These are phyloP conservation scores for Philopotamus ludificatus DNA, from an alignment of 1,140 invertebrate species.

Conservation along the genomic window DNA sequence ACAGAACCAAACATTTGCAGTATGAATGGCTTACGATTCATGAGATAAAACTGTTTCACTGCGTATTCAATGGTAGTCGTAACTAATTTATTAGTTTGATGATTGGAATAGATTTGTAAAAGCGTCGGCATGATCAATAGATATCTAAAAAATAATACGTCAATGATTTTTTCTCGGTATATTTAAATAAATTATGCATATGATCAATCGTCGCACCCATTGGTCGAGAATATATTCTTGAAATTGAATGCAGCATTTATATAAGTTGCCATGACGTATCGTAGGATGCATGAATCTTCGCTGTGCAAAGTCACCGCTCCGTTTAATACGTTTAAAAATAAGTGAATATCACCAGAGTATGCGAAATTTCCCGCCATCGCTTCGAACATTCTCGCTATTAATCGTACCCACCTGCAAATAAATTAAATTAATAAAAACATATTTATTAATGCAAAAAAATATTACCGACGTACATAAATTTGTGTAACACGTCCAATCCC, in stretches of 20 bases:
- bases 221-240: slow-evolving; percentile 98
- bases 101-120: slow-evolving; percentile 94
- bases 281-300: slow-evolving; percentile 92
- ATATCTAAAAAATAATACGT: slow-evolving; percentile 64
- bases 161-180: neutral
- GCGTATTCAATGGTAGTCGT: slow-evolving; percentile 96
- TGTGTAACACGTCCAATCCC: slow-evolving; percentile 94
- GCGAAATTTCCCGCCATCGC: slow-evolving; percentile 98
- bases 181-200: slow-evolving; percentile 4
- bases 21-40: slow-evolving; percentile 98
- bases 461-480: slow-evolving; percentile 71
- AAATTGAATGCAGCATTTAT: slow-evolving; percentile 98
- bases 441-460: neutral
- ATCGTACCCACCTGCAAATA: slow-evolving; percentile 77
- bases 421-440: neutral
- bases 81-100: slow-evolving; percentile 94
- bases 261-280: slow-evolving; percentile 95
- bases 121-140: slow-evolving; percentile 96
- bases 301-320: slow-evolving; percentile 95
- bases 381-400: slow-evolving; percentile 97
- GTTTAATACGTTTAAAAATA: slow-evolving; percentile 97
- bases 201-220: slow-evolving; percentile 78
- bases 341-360: slow-evolving; percentile 94
- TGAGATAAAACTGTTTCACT: slow-evolving; percentile 96
- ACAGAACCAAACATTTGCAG: slow-evolving; percentile 98